phyloP scores from a whole-genome alignment of 2,888 invertebrate genomes.

The Ormyrus pomaceus region DNA sequence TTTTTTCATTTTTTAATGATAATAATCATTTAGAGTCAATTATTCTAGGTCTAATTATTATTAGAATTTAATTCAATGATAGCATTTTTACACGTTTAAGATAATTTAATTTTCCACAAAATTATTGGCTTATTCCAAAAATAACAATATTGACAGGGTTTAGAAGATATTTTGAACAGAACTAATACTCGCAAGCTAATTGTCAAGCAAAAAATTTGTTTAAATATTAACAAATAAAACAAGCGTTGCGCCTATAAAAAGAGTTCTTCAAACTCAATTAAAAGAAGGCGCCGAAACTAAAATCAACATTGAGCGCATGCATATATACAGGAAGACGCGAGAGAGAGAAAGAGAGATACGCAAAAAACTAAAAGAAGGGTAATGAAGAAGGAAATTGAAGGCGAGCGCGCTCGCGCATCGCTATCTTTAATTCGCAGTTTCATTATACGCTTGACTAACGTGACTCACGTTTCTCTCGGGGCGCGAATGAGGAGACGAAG shows the following conservation, averaged over 20 bases:
- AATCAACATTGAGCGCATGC: slow-evolving; percentile 10
- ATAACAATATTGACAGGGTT: too few species aligned
- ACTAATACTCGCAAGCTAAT: too few species aligned
- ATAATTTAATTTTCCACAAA: too few species aligned
- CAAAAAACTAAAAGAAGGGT: slow-evolving; percentile 50
- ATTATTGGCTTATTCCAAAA: too few species aligned
- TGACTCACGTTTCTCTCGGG: slow-evolving; percentile 38
- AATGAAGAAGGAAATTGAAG: slow-evolving; percentile 56
- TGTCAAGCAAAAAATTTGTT: too few species aligned
- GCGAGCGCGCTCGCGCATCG: slow-evolving; percentile 27
- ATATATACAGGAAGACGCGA: not conserved
- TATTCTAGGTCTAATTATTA: too few species aligned
- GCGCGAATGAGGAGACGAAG: not conserved
- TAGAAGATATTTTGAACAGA: too few species aligned
- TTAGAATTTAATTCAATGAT: too few species aligned
- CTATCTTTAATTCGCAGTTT: slow-evolving; percentile 55
- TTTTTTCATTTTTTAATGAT: too few species aligned
- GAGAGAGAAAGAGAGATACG: slow-evolving; percentile 17
- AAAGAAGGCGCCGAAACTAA: slow-evolving; percentile 14
- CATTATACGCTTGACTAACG: slow-evolving; percentile 49
- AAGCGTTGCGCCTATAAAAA: not conserved
- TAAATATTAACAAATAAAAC: too few species aligned
- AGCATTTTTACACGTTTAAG: too few species aligned
- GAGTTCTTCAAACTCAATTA: slow-evolving; percentile 17
- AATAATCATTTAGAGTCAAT: too few species aligned